These are phyloP conservation scores for Arge pagana DNA, from an alignment of 2,888 invertebrate species.

Conservation along the genomic window DNA sequence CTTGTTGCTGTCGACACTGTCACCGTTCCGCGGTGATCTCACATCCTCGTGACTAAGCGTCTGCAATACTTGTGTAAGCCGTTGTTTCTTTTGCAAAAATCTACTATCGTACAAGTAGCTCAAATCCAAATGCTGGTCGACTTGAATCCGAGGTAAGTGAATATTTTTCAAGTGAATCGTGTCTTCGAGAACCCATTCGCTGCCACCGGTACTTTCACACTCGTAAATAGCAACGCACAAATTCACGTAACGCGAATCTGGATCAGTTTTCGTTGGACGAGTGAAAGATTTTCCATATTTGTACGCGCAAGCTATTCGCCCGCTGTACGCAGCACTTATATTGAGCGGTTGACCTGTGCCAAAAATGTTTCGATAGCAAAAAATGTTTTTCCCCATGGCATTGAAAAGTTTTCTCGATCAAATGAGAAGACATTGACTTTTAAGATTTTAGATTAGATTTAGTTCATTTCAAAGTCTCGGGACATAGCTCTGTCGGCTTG, in stretches of 20 bases:
- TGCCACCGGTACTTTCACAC: conserved; percentile 97
- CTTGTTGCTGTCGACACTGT: conserved; percentile 60
- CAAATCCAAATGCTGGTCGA: conserved; percentile 81
- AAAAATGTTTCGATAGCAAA: too few species aligned
- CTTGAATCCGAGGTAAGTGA: conserved; percentile 79
- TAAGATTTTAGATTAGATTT: too few species aligned
- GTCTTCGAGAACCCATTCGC: conserved; percentile 93
- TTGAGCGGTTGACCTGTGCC: conserved; percentile 80
- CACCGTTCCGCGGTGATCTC: conserved; percentile 63
- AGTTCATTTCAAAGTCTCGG: too few species aligned
- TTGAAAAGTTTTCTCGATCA: too few species aligned
- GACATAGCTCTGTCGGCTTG: too few species aligned
- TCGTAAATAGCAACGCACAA: conserved; percentile 96
- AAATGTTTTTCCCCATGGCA: too few species aligned
- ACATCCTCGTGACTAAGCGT: conserved; percentile 81
- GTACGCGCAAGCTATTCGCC: conserved; percentile 96
- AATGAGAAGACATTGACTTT: too few species aligned
- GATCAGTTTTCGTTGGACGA: conserved; percentile 74
- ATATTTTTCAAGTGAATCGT: conserved; percentile 93
- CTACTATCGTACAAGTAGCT: conserved; percentile 81
- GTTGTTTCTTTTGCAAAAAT: conserved; percentile 80
- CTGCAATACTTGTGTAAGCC: conserved; percentile 80
- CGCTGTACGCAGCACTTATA: conserved; percentile 97
- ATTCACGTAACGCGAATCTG: conserved; percentile 84
- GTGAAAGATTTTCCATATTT: conserved; percentile 91